phyloP scores from a whole-genome alignment of 2,113 vertebrate genomes.

The Gopherus evgoodei region DNA sequence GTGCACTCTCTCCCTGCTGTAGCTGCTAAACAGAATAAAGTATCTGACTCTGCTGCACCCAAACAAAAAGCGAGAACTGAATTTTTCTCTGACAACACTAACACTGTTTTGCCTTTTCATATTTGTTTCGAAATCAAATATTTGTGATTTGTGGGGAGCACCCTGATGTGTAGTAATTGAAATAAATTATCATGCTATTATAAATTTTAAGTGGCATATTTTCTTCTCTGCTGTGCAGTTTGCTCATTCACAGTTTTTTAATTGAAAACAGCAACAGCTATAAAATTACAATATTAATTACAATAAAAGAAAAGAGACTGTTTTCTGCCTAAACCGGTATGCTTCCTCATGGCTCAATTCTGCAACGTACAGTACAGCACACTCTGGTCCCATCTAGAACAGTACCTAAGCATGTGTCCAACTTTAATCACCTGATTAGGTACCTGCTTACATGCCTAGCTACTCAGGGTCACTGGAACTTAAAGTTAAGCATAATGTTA shows the following conservation, averaged over 20 bases:
- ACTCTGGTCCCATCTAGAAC: background rate
- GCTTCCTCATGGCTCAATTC: background rate
- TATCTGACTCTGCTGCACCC: no score
- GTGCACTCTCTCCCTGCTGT: no score
- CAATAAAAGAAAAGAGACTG: background rate
- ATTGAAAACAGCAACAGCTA: background rate
- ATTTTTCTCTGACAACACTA: background rate
- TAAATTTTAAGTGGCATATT: background rate
- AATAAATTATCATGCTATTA: no score
- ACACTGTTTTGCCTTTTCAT: background rate
- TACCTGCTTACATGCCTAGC: background rate
- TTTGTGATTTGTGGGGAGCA: background rate
- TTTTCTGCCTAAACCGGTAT: background rate
- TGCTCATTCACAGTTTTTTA: background rate
- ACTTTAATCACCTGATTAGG: background rate
- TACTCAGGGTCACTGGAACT: constrained; percentile 18
- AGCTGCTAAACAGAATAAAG: no score
- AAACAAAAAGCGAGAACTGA: no score
- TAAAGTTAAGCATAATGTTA: background rate
- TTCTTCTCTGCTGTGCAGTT: constrained; percentile 17
- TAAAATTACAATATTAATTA: background rate
- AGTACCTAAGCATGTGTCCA: background rate
- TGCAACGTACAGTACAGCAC: background rate
- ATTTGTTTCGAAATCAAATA: background rate
- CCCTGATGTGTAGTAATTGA: background rate